These are phyloP conservation scores for Eupithecia subfuscata DNA, from an alignment of 2,888 invertebrate species.

Conservation along the genomic window DNA sequence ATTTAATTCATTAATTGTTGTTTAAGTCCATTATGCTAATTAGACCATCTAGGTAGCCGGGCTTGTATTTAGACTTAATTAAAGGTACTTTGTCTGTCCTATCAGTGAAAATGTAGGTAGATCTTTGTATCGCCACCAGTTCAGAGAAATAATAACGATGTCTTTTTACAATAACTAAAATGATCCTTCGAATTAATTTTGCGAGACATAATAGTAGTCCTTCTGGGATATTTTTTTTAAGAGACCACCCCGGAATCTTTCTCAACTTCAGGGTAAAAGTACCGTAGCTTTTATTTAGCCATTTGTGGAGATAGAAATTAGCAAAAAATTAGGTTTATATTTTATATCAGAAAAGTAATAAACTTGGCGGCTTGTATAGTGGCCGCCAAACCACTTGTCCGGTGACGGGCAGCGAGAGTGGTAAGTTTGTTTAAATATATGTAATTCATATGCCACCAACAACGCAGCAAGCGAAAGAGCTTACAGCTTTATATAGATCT, in stretches of 20 bases:
- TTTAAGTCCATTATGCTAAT: background rate
- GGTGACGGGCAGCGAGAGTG: too few species aligned
- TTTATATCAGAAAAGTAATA: background rate
- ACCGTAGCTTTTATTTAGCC: background rate
- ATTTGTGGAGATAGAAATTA: background rate
- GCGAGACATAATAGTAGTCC: background rate
- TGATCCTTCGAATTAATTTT: background rate
- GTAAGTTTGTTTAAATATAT: too few species aligned
- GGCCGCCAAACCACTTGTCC: too few species aligned
- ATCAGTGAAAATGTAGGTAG: too few species aligned
- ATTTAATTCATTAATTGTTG: background rate
- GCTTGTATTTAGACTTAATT: background rate
- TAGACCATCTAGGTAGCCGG: background rate
- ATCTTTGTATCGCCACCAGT: background rate
- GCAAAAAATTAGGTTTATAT: background rate
- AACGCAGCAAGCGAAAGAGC: too few species aligned
- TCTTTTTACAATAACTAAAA: background rate
- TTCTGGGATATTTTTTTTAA: background rate
- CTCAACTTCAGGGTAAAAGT: background rate
- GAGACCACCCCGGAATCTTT: background rate
- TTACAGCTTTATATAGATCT: too few species aligned
- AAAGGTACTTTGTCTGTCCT: background rate
- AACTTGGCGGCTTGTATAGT: background rate
- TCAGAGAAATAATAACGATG: background rate
- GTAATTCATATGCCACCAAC: too few species aligned